A percentile compares a stretch with the other conserved stretches of the same genome.
Evolutionary conservation across 2,888 invertebrate species (phyloP).

Genomic region (Drosophila phalerata): DNA sequence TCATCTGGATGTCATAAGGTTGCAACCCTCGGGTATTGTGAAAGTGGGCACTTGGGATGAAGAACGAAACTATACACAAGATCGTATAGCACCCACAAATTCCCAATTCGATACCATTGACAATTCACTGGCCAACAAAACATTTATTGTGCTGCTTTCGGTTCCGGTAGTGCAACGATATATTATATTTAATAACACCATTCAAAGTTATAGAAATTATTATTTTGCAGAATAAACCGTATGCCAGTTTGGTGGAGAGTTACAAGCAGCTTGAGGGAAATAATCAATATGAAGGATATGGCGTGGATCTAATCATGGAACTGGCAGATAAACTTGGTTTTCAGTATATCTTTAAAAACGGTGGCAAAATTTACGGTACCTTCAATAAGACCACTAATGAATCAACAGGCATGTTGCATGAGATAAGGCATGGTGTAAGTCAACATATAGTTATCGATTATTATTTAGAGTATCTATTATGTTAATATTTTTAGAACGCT

Average conservation of each 20-base stretch:
- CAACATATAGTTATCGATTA: background rate
- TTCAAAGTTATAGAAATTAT: background rate
- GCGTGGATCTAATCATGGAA: conserved; percentile 93
- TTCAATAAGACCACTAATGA: conserved; percentile 87
- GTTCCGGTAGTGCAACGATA: conserved; percentile 86
- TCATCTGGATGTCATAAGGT: conserved; percentile 89
- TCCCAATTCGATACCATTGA: conserved; percentile 86
- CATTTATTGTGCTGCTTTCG: conserved; percentile 89
- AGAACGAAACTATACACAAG: conserved; percentile 87
- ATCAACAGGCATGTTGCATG: conserved; percentile 95
- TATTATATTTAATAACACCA: background rate
- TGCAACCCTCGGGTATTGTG: conserved; percentile 88
- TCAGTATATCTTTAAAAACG: conserved; percentile 92
- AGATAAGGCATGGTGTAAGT: conserved; percentile 89
- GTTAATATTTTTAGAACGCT: conserved; percentile 88
- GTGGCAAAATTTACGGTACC: conserved; percentile 92
- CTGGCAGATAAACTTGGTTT: conserved; percentile 92
- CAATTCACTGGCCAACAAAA: conserved; percentile 89
- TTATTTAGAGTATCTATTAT: background rate
- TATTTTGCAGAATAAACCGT: conserved; percentile 88
- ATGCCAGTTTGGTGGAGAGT: conserved; percentile 93
- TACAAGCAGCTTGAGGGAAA: conserved; percentile 90
- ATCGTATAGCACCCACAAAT: conserved; percentile 85
- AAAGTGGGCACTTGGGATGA: conserved; percentile 91
- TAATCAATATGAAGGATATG: conserved; percentile 94